Conservation (phyloP, 2,113 vertebrate species). For the Genyomyrus donnyi region DNA sequence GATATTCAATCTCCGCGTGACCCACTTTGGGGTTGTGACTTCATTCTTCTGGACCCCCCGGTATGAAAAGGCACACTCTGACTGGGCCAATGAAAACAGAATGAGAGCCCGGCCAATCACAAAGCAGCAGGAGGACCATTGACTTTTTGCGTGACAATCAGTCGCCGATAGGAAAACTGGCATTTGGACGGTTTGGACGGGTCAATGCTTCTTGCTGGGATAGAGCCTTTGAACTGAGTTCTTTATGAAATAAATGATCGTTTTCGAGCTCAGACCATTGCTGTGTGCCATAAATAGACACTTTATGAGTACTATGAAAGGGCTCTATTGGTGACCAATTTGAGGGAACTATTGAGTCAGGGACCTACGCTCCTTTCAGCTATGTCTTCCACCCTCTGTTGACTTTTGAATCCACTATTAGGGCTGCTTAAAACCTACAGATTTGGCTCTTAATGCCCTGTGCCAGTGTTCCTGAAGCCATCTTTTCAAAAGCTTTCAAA, state of each 20-base stretch:
- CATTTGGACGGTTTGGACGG: conserved; percentile 30
- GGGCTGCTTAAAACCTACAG: not conserved
- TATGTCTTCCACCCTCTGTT: not conserved
- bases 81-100: not conserved
- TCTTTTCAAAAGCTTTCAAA: not conserved
- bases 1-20: not conserved
- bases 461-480: not conserved
- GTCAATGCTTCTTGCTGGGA: conserved; percentile 29
- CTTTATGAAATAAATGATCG: not conserved
- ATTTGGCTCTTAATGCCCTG: not conserved
- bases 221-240: conserved; percentile 27
- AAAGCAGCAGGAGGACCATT: not conserved
- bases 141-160: not conserved
- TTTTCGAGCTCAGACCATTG: not conserved
- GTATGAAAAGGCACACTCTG: not conserved
- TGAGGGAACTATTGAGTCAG: not conserved
- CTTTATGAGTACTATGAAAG: not conserved
- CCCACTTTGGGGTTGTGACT: not conserved
- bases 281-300: not conserved
- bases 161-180: not conserved
- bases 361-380: not conserved
- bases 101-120: not conserved
- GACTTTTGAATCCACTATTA: not conserved
- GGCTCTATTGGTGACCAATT: not conserved
- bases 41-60: not conserved